Base-by-base conservation (phyloP, 2,113 vertebrate genomes). In the Pygoscelis adeliae region DNA sequence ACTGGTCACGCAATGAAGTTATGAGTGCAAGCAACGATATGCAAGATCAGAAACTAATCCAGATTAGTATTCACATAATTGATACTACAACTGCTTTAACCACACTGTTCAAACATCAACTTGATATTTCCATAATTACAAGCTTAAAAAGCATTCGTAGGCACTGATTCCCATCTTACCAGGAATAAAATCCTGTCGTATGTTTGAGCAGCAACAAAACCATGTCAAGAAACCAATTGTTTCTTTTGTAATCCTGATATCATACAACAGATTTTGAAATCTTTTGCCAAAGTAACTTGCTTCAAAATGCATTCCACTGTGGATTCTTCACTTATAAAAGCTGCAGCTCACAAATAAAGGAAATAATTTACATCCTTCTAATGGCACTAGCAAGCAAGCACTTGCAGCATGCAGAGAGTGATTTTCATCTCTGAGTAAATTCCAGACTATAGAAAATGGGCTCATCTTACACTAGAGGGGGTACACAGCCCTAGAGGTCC, bases 381-480 rank as follows among this genome's bases (percentile, higher is more conserved):
- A 86, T 3, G 2, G 73, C 65, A 89, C 71, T 32, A 74, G 56
- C 30, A 55, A 84, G 74, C 42, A 91, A 49, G 44, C 40, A 40
- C 36, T 42, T 52, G 32, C 59, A 49, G 32, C 59, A 49, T 83
- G 92, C 53, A 36, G 63, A 36, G 44, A 47, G 58, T 4, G 61
- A 89, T 89, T 88, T 87, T 83, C 66, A 73, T 77, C 84, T 85
- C 65, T 11, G 71, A 83, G 82, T 47, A 70, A 96, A 83, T 81
- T 91, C 74, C 78, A 90, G 47, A 22, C 55, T 56, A 42, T 2
- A 61, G 49, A 66, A 94, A 87, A 73, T 7, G 30, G 82, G 85
- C 79, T 91, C 72, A 72, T 67, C 69, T 95, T 88, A 90, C 89
- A 88, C 74, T 65, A 88, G 84, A 93, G 82, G 73, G 92, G 87